Evolutionary conservation across 1,140 invertebrate genomes (phyloP).

Genomic region (Drosophila ambigua): DNA sequence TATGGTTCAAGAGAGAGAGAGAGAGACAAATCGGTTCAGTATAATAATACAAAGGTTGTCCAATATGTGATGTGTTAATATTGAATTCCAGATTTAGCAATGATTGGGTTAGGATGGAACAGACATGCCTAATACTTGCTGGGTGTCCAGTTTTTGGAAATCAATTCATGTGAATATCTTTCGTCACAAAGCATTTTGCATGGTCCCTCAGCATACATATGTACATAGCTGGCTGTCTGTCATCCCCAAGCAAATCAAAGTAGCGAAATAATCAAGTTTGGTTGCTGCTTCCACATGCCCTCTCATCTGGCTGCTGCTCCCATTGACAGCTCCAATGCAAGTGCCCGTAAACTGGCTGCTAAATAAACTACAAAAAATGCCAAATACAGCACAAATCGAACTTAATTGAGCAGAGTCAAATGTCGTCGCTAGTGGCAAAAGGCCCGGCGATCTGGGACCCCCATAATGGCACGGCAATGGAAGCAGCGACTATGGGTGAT

Average conservation of each 20-base stretch:
- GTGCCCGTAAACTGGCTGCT: conserved; percentile 52
- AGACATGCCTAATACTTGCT: too few species aligned
- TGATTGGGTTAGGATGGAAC: too few species aligned
- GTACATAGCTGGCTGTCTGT: conserved; percentile 1
- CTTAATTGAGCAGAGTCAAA: conserved; percentile 77
- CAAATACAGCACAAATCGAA: conserved; percentile 73
- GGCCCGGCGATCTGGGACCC: conserved; percentile 40
- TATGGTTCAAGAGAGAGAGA: too few species aligned
- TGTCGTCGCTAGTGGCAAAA: conserved; percentile 60
- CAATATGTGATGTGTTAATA: too few species aligned
- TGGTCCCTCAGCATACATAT: background rate
- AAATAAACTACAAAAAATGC: conserved; percentile 64
- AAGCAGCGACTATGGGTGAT: background rate
- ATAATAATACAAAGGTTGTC: too few species aligned
- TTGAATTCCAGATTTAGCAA: too few species aligned
- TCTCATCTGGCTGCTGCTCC: too few species aligned
- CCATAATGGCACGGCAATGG: conserved; percentile 21
- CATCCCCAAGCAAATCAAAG: conserved; percentile 20
- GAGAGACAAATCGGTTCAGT: too few species aligned
- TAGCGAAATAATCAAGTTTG: conserved; percentile 21
- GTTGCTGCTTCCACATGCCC: background rate
- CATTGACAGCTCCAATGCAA: conserved; percentile 3
- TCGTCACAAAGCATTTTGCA: too few species aligned
- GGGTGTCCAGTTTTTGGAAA: too few species aligned
- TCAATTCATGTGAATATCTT: too few species aligned